Conservation (phyloP, 2,113 vertebrate species). For the Cnemophilus loriae region DNA sequence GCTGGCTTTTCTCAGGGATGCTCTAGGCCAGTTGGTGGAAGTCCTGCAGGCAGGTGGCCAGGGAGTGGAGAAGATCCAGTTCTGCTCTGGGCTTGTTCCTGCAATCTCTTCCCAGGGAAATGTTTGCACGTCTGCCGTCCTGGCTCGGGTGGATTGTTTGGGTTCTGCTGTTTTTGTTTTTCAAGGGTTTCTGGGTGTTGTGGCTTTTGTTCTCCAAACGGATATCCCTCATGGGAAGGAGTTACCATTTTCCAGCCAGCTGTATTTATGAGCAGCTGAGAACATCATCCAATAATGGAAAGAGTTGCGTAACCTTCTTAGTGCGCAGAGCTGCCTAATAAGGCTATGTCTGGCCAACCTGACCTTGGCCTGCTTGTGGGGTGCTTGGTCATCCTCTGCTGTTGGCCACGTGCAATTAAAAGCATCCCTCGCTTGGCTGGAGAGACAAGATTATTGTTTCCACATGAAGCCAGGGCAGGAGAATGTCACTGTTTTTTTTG, state of each 20-base stretch:
- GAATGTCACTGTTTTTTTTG: neutral
- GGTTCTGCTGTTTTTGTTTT: slow-evolving; percentile 60
- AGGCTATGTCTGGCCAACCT: slow-evolving; percentile 5
- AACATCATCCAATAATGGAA: slow-evolving; percentile 1
- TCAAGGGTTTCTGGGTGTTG: slow-evolving; percentile 58
- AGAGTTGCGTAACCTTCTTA: slow-evolving; percentile 17
- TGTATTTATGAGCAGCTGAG: slow-evolving; percentile 8
- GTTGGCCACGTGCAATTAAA: neutral
- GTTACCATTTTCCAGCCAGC: slow-evolving; percentile 5
- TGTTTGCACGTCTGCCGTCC: neutral
- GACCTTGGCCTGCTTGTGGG: neutral
- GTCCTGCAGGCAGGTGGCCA: slow-evolving; percentile 42
- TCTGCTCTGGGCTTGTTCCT: slow-evolving; percentile 1
- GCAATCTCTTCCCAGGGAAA: neutral
- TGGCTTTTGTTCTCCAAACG: neutral
- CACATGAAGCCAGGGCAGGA: neutral
- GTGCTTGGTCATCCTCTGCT: neutral
- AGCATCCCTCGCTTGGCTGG: neutral
- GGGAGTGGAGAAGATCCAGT: slow-evolving; percentile 8
- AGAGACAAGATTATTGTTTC: neutral
- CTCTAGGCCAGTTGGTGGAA: slow-evolving; percentile 25
- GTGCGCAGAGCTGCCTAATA: neutral
- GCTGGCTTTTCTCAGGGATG: neutral
- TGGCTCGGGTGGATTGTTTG: slow-evolving; percentile 34
- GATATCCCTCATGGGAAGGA: slow-evolving; percentile 38